Base-by-base conservation (phyloP, 2,797 vertebrate genomes). In the Anolis apletophallus region DNA sequence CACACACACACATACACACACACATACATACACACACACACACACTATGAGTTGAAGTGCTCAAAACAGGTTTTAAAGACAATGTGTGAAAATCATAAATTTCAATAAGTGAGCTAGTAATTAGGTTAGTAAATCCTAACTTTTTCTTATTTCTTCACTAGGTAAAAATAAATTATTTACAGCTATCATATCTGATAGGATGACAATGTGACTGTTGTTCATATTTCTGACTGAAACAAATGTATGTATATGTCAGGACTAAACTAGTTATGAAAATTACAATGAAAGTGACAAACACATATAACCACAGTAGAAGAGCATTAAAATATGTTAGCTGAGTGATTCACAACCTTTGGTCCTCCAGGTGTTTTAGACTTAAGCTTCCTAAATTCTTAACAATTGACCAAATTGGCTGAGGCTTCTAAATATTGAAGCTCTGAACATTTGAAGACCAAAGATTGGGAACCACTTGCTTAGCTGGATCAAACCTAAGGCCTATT, bases 21-120 rank as follows among this genome's bases (percentile, higher is more conserved):
- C n/a, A n/a, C n/a, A n/a, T n/a, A n/a, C n/a, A n/a, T n/a, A n/a
- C n/a, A n/a, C n/a, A n/a, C n/a, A n/a, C n/a, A n/a, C n/a, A n/a
- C n/a, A n/a, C n/a, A n/a, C 46, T 5, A 75, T 36, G 7, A 2
- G 29, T 0, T 17, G n/a, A 8, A 16, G 11, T 7, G 12, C 93
- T 95, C 93, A 96, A 29, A 89, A 92, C 89, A 94, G 90, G 84
- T 90, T 95, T 34, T 94, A 91, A 93, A 95, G 92, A 85, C 83
- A 92, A 92, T 88, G 67, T 0, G 1, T 83, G 74, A 88, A 95
- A 95, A 36, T 64, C 93, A 93, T 93, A 94, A 93, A 95, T 95
- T 94, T 93, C 86, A 95, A 91, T 91, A 93, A 93, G 57, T 1
- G 0, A 87, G 81, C 23, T 87, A 72, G 81, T 95, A 90, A 94